Base-by-base conservation (phyloP, 1,140 invertebrate species). In the Lordiphosa mommai region DNA sequence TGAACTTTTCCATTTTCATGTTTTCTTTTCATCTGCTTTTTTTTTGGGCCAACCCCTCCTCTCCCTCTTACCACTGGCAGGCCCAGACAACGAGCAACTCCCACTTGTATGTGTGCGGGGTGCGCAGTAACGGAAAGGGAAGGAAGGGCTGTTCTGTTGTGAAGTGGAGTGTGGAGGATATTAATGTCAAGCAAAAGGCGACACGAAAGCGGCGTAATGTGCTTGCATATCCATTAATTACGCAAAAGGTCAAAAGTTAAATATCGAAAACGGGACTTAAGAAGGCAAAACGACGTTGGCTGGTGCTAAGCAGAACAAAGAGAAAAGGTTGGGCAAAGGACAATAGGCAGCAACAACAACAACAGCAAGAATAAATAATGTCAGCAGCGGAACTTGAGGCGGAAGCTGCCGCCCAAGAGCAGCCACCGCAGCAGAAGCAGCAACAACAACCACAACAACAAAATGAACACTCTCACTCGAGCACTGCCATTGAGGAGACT, bases 231-330 rank as follows among this genome's bases (percentile, higher is more conserved):
- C 57, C 65, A 82, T 76, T 84, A 82, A 76, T 76, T 76, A 76
- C 71, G 66, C 37, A 29, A 82, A 84, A 82, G 76, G 76, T 82
- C 77, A 82, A 60, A 82, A 67, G 76, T 82, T 84, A 76, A 67
- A 37, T 50, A 37, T 41, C 50, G 60, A 29, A 10, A 56, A 55
- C 14, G 33, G 36, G 14, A 16, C 33, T 52, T 52, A 40, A 8
- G 38, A 27, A 50, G 33, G 8, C 30, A 32, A 50, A 23, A 10
- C 2, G 40, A 9, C 14, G 59, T 20, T 20, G 37, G 51, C 34
- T 32, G 50, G 51, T 59, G 52, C 37, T 34, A 51, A 44, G 47
- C 4, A 44, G 40, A 48, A 72, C 36, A 14, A 57, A 64, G 14
- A 50, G 50, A 49, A 30, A 46, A 46, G 8, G 50, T 7, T 40